Conservation (phyloP, 2,888 invertebrate genomes). For the Drepana falcataria region DNA sequence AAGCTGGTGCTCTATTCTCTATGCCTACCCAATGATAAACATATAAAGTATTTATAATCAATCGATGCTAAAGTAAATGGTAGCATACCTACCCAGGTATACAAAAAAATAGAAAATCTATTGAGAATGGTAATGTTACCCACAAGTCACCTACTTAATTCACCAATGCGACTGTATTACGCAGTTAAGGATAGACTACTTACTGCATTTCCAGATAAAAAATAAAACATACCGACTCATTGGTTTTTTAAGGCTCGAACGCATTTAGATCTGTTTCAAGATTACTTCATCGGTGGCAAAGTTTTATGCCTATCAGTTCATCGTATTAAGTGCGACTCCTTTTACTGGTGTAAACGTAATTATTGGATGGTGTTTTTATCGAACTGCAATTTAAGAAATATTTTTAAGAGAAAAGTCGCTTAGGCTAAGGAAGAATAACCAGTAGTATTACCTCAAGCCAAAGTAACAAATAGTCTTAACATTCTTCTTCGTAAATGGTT, state of each 20-base stretch:
- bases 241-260: not conserved
- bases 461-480: no score
- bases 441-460: no score
- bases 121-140: slow-evolving; percentile 17
- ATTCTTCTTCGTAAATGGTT: no score
- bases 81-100: slow-evolving; percentile 3
- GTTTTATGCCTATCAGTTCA: not conserved
- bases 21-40: no score
- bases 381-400: not conserved
- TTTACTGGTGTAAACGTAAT: not conserved
- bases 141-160: slow-evolving; percentile 14
- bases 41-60: slow-evolving; percentile 4
- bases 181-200: slow-evolving; percentile 8
- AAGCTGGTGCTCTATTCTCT: no score
- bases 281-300: not conserved
- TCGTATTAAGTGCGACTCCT: not conserved
- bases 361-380: slow-evolving; percentile 1
- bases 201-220: not conserved
- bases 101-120: slow-evolving; percentile 12
- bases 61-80: slow-evolving; percentile 12
- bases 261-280: not conserved
- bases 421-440: no score
- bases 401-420: no score
- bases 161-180: slow-evolving; percentile 22
- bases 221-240: not conserved